Conservation (phyloP, 2,797 vertebrate genomes). For the Coilia nasus region DNA sequence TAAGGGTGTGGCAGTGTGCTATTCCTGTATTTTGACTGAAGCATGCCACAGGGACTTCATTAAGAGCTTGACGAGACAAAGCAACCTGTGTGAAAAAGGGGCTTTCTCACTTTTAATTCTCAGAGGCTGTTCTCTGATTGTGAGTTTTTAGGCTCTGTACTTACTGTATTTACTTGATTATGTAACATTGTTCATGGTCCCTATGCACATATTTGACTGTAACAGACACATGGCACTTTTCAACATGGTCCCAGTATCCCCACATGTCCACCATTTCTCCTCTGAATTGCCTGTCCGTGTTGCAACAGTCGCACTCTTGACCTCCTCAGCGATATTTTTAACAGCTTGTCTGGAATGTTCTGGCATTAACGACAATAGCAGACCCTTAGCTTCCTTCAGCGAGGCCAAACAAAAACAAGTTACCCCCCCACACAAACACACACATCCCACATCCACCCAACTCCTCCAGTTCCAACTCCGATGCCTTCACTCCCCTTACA, state of each 20-base stretch:
- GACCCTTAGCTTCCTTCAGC: constrained; percentile 36
- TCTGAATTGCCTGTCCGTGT: not conserved
- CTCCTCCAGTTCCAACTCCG: too few species aligned
- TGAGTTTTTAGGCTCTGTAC: too few species aligned
- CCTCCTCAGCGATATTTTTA: constrained; percentile 44
- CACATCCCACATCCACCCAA: not conserved
- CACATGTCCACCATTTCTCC: constrained; percentile 50
- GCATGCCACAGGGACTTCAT: too few species aligned
- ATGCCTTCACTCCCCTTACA: not conserved
- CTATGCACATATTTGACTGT: not conserved
- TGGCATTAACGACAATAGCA: constrained; percentile 43
- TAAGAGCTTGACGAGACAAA: too few species aligned
- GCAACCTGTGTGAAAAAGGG: too few species aligned
- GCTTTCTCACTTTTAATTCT: too few species aligned
- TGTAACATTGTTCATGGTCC: not conserved
- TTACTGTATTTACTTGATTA: too few species aligned
- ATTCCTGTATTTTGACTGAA: too few species aligned
- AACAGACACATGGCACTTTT: not conserved
- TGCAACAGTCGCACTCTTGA: constrained; percentile 26
- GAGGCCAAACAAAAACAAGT: constrained; percentile 25
- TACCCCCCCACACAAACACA: not conserved
- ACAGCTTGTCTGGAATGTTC: constrained; percentile 46
- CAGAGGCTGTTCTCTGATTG: too few species aligned
- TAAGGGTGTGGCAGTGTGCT: too few species aligned
- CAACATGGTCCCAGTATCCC: constrained; percentile 35